These are phyloP conservation scores for Drosophila incognita DNA, from an alignment of 2,888 invertebrate genomes.

Conservation along the genomic window DNA sequence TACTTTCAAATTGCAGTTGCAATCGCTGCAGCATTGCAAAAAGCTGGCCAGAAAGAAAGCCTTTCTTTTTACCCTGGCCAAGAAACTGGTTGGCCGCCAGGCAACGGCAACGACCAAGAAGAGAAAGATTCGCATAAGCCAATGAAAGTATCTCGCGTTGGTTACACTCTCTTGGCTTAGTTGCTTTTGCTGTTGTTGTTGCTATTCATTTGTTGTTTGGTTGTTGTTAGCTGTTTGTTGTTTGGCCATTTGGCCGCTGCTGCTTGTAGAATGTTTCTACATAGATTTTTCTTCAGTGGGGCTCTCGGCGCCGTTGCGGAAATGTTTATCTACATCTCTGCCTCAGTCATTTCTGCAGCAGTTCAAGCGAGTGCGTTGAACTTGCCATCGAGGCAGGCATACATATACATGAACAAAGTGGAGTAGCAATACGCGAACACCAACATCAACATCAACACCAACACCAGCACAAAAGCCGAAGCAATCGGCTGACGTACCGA, in stretches of 20 bases:
- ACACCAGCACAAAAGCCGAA: constrained; percentile 15
- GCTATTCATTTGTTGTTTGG: constrained; percentile 5
- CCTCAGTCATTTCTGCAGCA: constrained; percentile 64
- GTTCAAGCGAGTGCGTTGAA: constrained; percentile 83
- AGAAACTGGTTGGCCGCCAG: constrained; percentile 72
- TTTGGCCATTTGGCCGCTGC: constrained; percentile 33
- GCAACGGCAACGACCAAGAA: constrained; percentile 32
- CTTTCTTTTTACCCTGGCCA: constrained; percentile 80
- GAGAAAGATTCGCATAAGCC: constrained; percentile 69
- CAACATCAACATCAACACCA: constrained; percentile 12
- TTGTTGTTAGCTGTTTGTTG: constrained; percentile 11
- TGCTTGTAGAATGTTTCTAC: constrained; percentile 72
- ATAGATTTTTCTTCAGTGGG: constrained; percentile 64
- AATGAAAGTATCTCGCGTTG: constrained; percentile 74
- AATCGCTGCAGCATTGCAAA: constrained; percentile 44
- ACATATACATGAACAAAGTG: constrained; percentile 67
- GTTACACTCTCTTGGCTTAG: constrained; percentile 64
- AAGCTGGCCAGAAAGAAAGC: constrained; percentile 77
- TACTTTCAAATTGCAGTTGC: constrained; percentile 77
- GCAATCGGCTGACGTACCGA: constrained; percentile 28
- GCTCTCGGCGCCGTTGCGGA: constrained; percentile 68
- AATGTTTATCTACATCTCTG: constrained; percentile 73
- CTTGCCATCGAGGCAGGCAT: constrained; percentile 60
- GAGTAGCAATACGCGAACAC: constrained; percentile 61
- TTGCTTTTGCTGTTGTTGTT: constrained; percentile 27